Base-by-base conservation (phyloP, 1,140 invertebrate species). In the Globodera ellingtonae region DNA sequence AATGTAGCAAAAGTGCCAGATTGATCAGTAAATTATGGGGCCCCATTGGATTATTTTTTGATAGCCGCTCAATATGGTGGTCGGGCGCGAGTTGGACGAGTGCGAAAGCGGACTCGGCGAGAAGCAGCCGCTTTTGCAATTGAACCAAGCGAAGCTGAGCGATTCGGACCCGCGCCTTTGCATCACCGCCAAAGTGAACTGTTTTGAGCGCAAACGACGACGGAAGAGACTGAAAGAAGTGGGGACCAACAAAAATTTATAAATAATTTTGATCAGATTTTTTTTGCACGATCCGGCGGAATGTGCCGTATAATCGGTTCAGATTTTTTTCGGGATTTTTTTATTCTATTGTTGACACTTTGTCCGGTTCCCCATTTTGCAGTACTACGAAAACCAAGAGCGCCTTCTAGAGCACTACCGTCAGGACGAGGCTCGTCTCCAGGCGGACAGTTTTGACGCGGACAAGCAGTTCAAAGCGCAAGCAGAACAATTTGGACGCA, bases 331-430 rank as follows among this genome's bases (percentile, higher is more conserved):
- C 1, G 35, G 35, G 35, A 35, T 35, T 35, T 35, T 35, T 35
- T 9, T n/a, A n/a, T n/a, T 50, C 4, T 50, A 50, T 8, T 52
- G 7, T 21, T 44, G 0, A 67, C 18, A 67, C 18, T 67, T 67
- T 8, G 66, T 21, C 24, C 59, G 52, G 21, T 65, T 44, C 10
- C 21, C 56, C 65, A 9, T 44, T 46, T 76, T 85, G 56, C 66
- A 84, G 83, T 84, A 79, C 72, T 84, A 84, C 66, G 79, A 72
- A 13, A 59, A 79, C 0, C 83, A 84, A 24, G 84, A 84, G 24
- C 62, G 78, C 4, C 62, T 84, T 47, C 62, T 69, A 5, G 35
- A 84, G 52, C 69, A 72, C 47, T 83, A 82, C 47, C 47, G 82
- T 9, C 46, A 84, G 46, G 83, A 84, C 70, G 75, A 78, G 18